Evolutionary conservation across 2,113 vertebrate species (phyloP), one percentile per base, ranked within the genome.

Genomic region (Eurypyga helias): DNA sequence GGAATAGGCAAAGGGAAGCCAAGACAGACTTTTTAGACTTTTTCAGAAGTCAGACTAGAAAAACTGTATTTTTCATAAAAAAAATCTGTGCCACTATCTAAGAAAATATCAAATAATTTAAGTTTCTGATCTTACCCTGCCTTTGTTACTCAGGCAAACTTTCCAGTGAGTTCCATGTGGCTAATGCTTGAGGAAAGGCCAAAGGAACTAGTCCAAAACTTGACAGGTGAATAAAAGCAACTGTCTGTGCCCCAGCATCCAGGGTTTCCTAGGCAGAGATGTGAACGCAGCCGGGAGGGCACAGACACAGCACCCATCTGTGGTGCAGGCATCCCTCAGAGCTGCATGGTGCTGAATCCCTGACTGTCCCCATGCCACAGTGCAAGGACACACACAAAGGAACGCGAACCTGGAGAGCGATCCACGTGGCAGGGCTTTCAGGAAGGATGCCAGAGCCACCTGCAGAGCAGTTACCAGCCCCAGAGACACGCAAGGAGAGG

Each of bases 321-420:
- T 3, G 5, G 51, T 52, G 61, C 26, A 36, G 90, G n/a, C 33
- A 13, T 7, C 69, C 41, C 6, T 4, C 78, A 13, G 51, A n/a
- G 57, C 57, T 18, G 11, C 14, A 34, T 0, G 0, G 21, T 66
- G 51, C 58, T 75, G 36, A 23, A 65, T 8, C 26, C 60, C 45
- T 3, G 0, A 2, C 16, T 1, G 1, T 69, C 4, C 14, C 16
- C 28, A 33, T 38, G 33, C 9, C 70, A 19, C 28, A 6, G 34
- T 3, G 20, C 29, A 61, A 73, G 73, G 17, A 58, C 0, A 1
- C 0, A 0, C 10, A 26, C 2, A 10, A 58, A 20, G 46, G 36
- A 89, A 31, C 46, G 19, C 0, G 0, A 81, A 51, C n/a, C 64
- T 54, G 81, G 11, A 48, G 31, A 8, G 0, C 0, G 0, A 43